Base-by-base conservation (phyloP, 2,113 vertebrate species). In the Scomber japonicus region DNA sequence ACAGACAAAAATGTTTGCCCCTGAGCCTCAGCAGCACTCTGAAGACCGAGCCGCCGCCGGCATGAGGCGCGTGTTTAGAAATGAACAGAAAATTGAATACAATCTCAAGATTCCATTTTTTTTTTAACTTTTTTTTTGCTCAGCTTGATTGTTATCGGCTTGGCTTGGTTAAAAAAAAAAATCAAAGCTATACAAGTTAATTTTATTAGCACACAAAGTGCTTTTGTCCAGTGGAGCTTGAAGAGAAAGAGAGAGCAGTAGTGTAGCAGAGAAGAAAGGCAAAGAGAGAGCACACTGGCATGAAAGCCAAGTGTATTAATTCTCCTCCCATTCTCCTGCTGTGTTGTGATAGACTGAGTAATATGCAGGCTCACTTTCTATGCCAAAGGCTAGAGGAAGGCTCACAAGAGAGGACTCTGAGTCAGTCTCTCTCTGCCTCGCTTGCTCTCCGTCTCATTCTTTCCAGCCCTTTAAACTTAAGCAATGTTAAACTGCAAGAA, bases 281-380 rank as follows among this genome's bases (percentile, higher is more conserved):
- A 50, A 48, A 35, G 81, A 80, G 76, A 63, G 65, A 84, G 70
- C 46, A 69, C 78, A 71, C 75, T 85, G 84, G 79, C 72, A 89
- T 75, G 85, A 87, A 84, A 91, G 87, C 83, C 69, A 66, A 84
- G 88, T 82, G 89, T 88, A 84, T 91, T 91, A 86, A 87, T 86
- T 91, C 79, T 89, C 87, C 71, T 81, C 81, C 83, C 74, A 78
- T 88, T 86, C 82, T 91, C 89, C 91, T 69, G 85, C 90, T 91
- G 90, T 65, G 83, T 82, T 87, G 85, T 90, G 90, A 89, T 93
- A 81, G 90, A 86, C 88, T 89, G 83, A 84, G 74, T 94, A 91
- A 91, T 91, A 91, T 90, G 90, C 91, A 91, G 90, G 87, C 87
- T 91, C 89, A 92, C 90, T 93, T 90, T 92, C 86, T 79, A 15